These are phyloP conservation scores for Sebastes matsubarae DNA, from an alignment of 2,797 vertebrate species.

Conservation along the genomic window DNA sequence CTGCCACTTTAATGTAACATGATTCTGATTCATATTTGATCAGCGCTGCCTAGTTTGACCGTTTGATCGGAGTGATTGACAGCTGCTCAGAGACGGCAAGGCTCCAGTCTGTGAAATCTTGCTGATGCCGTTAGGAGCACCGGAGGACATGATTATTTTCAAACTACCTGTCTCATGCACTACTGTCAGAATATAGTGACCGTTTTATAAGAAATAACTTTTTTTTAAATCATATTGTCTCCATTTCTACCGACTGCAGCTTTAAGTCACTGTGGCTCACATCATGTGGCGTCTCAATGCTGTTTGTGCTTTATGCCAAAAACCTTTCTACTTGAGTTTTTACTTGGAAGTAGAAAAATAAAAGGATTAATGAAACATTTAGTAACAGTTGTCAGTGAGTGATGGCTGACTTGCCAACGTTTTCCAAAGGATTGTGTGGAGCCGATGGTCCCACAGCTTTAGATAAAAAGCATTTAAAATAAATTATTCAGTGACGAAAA, in stretches of 20 bases:
- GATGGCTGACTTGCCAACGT: slow-evolving; percentile 1
- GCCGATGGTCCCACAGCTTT: neutral
- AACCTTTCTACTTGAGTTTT: slow-evolving; percentile 12
- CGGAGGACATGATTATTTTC: too few relatives aligned
- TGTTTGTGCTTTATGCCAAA: neutral
- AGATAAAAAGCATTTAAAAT: neutral
- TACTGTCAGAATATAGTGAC: too few relatives aligned
- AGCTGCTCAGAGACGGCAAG: too few relatives aligned
- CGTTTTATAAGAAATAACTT: too few relatives aligned
- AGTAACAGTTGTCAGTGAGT: slow-evolving; percentile 13
- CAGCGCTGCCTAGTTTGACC: too few relatives aligned
- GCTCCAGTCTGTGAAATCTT: too few relatives aligned
- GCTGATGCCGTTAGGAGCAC: too few relatives aligned
- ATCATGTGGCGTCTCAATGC: neutral
- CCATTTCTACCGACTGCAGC: too few relatives aligned
- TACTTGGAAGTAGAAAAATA: slow-evolving; percentile 1
- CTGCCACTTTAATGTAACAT: fast-evolving
- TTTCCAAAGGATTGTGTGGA: neutral
- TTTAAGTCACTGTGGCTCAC: slow-evolving; percentile 4
- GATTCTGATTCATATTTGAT: too few relatives aligned
- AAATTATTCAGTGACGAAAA: neutral
- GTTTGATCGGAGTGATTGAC: too few relatives aligned
- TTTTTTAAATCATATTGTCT: too few relatives aligned
- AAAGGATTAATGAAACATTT: slow-evolving; percentile 24
- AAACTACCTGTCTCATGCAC: too few relatives aligned